These are phyloP conservation scores for Opisthograptis luteolata DNA, from an alignment of 2,888 invertebrate genomes.

Conservation along the genomic window DNA sequence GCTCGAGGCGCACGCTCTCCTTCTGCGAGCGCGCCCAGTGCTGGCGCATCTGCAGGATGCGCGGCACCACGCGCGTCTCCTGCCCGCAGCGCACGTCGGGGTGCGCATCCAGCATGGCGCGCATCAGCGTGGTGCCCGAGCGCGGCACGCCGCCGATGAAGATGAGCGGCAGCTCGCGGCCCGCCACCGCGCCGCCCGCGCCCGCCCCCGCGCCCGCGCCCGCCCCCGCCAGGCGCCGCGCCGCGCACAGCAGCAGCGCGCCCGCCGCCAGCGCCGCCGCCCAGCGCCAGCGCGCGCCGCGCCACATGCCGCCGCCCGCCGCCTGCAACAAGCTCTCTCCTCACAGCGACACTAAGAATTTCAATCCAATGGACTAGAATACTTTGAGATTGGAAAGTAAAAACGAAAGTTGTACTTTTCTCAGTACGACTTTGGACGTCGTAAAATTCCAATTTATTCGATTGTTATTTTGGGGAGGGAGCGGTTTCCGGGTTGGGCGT, in stretches of 20 bases:
- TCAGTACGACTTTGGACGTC: too few species aligned
- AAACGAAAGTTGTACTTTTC: too few species aligned
- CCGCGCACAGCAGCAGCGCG: slow-evolving; percentile 48
- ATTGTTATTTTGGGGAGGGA: too few species aligned
- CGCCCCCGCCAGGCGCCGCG: slow-evolving; percentile 69
- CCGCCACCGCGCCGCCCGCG: slow-evolving; percentile 74
- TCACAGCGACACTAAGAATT: too few species aligned
- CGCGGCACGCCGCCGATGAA: slow-evolving; percentile 99
- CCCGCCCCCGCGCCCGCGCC: slow-evolving; percentile 69
- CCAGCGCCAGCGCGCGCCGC: slow-evolving; percentile 36
- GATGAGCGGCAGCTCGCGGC: slow-evolving; percentile 95
- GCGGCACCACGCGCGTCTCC: slow-evolving; percentile 98
- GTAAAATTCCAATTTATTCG: too few species aligned
- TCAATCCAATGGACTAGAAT: too few species aligned
- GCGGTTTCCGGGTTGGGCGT: too few species aligned
- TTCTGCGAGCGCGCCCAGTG: slow-evolving; percentile 98
- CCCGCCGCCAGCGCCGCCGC: slow-evolving; percentile 41
- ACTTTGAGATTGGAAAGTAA: too few species aligned
- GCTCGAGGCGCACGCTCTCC: slow-evolving; percentile 94
- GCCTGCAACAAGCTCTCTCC: too few species aligned
- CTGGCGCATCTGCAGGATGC: slow-evolving; percentile 96
- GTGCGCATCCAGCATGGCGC: slow-evolving; percentile 99
- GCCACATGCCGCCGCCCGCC: slow-evolving; percentile 30
- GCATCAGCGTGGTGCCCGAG: slow-evolving; percentile 98
- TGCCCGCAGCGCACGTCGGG: slow-evolving; percentile 98